Conservation (phyloP, 2,888 invertebrate species). For the Perizoma affinitatum region DNA sequence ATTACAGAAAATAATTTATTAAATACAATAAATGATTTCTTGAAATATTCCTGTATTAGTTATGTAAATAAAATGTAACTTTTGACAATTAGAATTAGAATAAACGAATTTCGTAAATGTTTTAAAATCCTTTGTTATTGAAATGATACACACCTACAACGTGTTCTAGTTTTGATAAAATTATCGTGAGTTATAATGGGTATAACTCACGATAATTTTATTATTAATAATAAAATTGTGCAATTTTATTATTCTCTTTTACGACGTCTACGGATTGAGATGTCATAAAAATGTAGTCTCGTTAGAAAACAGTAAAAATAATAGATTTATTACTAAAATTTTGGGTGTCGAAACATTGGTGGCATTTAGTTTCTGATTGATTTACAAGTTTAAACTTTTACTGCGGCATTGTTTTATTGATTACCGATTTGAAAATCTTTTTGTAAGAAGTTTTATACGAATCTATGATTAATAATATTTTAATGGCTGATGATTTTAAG, state of each 20-base stretch:
- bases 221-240: too few relatives aligned
- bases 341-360: constrained; percentile 58
- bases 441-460: not conserved
- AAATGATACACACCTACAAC: constrained; percentile 14
- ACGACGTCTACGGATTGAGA: constrained; percentile 54
- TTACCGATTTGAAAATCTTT: constrained; percentile 10
- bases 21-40: too few relatives aligned
- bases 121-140: constrained; percentile 10
- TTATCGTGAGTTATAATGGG: constrained; percentile 28
- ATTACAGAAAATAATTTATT: too few relatives aligned
- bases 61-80: too few relatives aligned
- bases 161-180: constrained; percentile 20
- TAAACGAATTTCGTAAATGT: not conserved
- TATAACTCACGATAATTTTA: too few relatives aligned
- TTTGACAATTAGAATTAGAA: too few relatives aligned
- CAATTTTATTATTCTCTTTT: constrained; percentile 50
- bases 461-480: too few relatives aligned
- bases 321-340: constrained; percentile 54
- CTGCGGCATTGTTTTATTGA: constrained; percentile 23
- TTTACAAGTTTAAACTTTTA: constrained; percentile 35
- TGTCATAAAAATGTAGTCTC: constrained; percentile 57
- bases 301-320: constrained; percentile 57
- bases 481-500: too few relatives aligned
- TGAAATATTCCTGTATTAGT: too few relatives aligned
- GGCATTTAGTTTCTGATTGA: constrained; percentile 40